Percentiles rank a stretch among this genome's conserved stretches.
Conservation (phyloP, 2,113 vertebrate species). For the Edolisoma coerulescens region DNA sequence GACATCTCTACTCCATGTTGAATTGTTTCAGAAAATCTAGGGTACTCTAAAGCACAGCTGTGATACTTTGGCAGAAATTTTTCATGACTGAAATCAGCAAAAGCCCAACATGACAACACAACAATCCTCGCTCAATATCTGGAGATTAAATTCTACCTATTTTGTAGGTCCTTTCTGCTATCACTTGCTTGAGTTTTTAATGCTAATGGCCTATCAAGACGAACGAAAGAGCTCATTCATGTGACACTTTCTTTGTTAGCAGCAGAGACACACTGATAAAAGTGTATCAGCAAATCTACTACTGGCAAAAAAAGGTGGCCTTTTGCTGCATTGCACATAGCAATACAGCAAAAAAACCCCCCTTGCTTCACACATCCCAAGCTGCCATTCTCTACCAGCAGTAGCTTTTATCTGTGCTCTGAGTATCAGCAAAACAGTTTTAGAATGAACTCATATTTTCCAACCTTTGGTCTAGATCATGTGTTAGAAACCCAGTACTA, state of each 20-base stretch:
- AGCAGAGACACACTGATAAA: background rate
- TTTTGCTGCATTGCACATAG: background rate
- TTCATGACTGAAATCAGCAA: background rate
- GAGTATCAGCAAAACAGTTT: background rate
- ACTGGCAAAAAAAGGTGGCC: background rate
- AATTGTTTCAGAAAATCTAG: background rate
- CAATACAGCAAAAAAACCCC: background rate
- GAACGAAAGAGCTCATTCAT: background rate
- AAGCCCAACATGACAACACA: background rate
- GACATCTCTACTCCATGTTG: background rate
- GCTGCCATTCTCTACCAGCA: background rate
- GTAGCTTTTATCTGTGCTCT: background rate
- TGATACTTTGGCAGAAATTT: background rate
- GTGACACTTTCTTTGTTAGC: background rate
- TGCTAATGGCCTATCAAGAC: background rate
- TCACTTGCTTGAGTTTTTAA: background rate
- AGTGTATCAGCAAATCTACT: background rate
- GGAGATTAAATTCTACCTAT: background rate
- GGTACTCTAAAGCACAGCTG: background rate
- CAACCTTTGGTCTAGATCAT: background rate
- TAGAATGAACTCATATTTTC: background rate
- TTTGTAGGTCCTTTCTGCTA: background rate
- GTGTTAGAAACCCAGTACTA: background rate
- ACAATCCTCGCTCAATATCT: background rate
- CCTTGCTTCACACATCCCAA: background rate